These are phyloP conservation scores for Brotogeris chrysoptera DNA, from an alignment of 2,797 vertebrate species.

Conservation along the genomic window DNA sequence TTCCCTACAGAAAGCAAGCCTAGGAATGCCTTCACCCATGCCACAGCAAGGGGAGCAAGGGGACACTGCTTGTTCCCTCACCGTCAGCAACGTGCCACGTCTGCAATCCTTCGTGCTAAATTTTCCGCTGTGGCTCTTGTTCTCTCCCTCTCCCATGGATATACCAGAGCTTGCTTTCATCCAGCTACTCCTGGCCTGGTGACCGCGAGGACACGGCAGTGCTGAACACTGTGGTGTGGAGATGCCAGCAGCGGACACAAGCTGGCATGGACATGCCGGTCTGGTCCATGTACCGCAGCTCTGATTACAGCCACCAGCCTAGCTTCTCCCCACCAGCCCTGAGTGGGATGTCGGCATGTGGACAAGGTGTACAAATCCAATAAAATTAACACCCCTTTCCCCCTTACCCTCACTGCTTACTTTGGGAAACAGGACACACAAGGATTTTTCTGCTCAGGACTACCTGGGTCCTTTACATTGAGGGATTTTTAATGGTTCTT, in stretches of 20 bases:
- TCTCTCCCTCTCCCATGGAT: not conserved
- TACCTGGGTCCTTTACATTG: not conserved
- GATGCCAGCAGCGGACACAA: not conserved
- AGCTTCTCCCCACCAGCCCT: not conserved
- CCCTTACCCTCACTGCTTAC: not conserved
- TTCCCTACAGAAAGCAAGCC: accelerated
- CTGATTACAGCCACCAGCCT: not conserved
- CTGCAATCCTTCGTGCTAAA: accelerated
- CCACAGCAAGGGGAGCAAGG: not conserved
- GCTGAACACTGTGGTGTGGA: accelerated
- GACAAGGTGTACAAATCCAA: not conserved
- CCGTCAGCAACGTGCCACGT: accelerated
- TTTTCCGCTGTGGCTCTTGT: not conserved
- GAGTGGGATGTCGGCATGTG: accelerated
- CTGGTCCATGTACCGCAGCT: accelerated
- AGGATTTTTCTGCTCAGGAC: not conserved
- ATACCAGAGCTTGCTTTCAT: not conserved
- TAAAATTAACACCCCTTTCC: not conserved
- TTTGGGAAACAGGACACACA: not conserved
- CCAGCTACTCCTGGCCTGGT: not conserved
- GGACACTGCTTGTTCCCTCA: not conserved
- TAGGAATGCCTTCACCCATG: accelerated
- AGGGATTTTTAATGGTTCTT: not conserved
- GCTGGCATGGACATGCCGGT: accelerated
- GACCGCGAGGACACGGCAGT: accelerated